Conservation (phyloP, 2,113 vertebrate genomes). For the Silurus glanis region DNA sequence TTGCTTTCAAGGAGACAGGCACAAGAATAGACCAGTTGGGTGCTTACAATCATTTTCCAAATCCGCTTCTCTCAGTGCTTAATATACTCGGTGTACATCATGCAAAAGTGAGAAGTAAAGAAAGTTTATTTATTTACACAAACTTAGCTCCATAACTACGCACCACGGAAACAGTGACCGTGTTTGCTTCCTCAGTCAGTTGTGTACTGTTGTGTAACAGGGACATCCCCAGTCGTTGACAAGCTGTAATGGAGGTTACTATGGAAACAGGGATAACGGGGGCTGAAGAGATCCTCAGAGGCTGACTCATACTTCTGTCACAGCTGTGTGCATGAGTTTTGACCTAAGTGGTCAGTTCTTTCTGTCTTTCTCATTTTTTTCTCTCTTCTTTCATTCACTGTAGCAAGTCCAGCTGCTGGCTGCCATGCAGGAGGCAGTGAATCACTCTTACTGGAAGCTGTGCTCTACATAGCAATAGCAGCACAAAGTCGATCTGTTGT, state of each 20-base stretch:
- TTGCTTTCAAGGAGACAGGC: neutral
- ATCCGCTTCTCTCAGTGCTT: no score
- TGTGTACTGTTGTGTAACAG: neutral
- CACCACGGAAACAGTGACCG: conserved; percentile 34
- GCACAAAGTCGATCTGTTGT: conserved; percentile 34
- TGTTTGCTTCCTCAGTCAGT: conserved; percentile 25
- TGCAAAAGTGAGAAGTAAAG: neutral
- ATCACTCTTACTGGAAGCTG: conserved; percentile 35
- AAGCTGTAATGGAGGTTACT: conserved; percentile 47
- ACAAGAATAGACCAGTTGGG: neutral
- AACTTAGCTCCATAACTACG: conserved; percentile 25
- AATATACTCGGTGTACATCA: neutral
- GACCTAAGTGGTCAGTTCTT: conserved; percentile 20
- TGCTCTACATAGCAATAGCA: conserved; percentile 9
- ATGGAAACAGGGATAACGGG: conserved; percentile 12
- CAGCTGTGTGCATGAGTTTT: conserved; percentile 21
- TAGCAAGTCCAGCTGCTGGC: conserved; percentile 31
- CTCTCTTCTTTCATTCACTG: neutral
- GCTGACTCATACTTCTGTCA: conserved; percentile 16
- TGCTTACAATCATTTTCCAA: neutral
- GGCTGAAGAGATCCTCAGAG: conserved; percentile 1
- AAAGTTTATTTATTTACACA: conserved; percentile 23
- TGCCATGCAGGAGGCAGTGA: conserved; percentile 40
- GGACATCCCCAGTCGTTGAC: conserved; percentile 35
- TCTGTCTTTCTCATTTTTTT: neutral